phyloP scores from a whole-genome alignment of 2,797 vertebrate species.

The Notolepis coatsorum region DNA sequence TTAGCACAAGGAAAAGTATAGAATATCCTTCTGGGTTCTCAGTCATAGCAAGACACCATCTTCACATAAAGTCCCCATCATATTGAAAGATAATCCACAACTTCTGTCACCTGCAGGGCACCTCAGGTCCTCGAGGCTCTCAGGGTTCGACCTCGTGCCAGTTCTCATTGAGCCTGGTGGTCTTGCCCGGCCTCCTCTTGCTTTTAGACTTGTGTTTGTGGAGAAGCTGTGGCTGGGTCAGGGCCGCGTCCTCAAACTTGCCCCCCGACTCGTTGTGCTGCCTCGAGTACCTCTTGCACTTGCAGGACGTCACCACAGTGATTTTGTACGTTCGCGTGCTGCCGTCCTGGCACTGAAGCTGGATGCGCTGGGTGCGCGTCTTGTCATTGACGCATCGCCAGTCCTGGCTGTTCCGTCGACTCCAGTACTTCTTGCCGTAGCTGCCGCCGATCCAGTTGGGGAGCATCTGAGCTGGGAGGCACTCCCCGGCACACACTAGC shows the following conservation, averaged over 20 bases:
- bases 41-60: slow-evolving; percentile 42
- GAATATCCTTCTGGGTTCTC: slow-evolving; percentile 26
- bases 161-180: slow-evolving; percentile 82
- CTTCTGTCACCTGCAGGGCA: slow-evolving; percentile 18
- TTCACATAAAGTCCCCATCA: slow-evolving; percentile 53
- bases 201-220: slow-evolving; percentile 86
- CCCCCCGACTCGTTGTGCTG: slow-evolving; percentile 95
- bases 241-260: slow-evolving; percentile 86
- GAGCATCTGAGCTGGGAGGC: slow-evolving; percentile 92
- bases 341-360: slow-evolving; percentile 93
- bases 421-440: slow-evolving; percentile 90
- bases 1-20: slow-evolving; percentile 29
- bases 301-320: slow-evolving; percentile 94
- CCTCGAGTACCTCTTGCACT: slow-evolving; percentile 93
- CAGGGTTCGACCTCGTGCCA: slow-evolving; percentile 84
- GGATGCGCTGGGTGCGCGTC: slow-evolving; percentile 94
- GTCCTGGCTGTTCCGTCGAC: slow-evolving; percentile 88
- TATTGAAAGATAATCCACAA: slow-evolving; percentile 64
- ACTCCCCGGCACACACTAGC: slow-evolving; percentile 95
- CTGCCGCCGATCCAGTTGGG: slow-evolving; percentile 96
- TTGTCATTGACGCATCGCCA: slow-evolving; percentile 97
- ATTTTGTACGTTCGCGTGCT: slow-evolving; percentile 95
- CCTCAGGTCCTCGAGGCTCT: slow-evolving; percentile 34
- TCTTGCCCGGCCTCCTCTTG: slow-evolving; percentile 87
- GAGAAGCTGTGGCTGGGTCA: slow-evolving; percentile 81